Conservation (phyloP, 1,140 invertebrate genomes). For the Atta colombica region DNA sequence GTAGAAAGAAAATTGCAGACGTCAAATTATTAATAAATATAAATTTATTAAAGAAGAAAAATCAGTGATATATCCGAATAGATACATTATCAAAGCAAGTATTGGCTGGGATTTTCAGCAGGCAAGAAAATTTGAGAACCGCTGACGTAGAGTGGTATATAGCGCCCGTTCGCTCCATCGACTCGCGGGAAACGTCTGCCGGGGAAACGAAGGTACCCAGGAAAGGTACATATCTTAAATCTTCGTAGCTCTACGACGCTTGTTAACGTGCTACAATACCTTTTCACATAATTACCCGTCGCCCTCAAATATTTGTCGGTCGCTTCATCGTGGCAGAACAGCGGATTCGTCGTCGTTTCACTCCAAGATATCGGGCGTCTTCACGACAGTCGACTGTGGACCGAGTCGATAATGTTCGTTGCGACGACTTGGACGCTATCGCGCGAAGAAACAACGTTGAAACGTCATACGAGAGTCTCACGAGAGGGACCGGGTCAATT, state of each 20-base stretch:
- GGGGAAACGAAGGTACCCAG: slow-evolving; percentile 56
- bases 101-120: background rate
- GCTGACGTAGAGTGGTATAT: slow-evolving; percentile 30
- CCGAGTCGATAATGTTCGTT: slow-evolving; percentile 25
- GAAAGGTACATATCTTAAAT: slow-evolving; percentile 63
- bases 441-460: background rate
- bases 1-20: background rate
- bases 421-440: slow-evolving; percentile 12
- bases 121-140: slow-evolving; percentile 43
- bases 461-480: background rate
- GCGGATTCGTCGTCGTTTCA: background rate
- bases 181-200: slow-evolving; percentile 56
- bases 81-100: background rate
- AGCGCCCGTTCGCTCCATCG: slow-evolving; percentile 59
- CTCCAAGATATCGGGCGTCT: background rate
- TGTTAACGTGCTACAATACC: slow-evolving; percentile 61
- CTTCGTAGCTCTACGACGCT: slow-evolving; percentile 46
- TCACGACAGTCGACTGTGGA: too few species aligned
- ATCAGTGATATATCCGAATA: background rate
- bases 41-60: background rate
- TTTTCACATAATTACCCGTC: slow-evolving; percentile 60
- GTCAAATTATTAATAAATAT: background rate
- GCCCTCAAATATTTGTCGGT: slow-evolving; percentile 56
- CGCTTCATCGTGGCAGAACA: slow-evolving; percentile 26
- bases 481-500: background rate